Base-by-base conservation (phyloP, 2,797 vertebrate species). In the Acanthis flammea region DNA sequence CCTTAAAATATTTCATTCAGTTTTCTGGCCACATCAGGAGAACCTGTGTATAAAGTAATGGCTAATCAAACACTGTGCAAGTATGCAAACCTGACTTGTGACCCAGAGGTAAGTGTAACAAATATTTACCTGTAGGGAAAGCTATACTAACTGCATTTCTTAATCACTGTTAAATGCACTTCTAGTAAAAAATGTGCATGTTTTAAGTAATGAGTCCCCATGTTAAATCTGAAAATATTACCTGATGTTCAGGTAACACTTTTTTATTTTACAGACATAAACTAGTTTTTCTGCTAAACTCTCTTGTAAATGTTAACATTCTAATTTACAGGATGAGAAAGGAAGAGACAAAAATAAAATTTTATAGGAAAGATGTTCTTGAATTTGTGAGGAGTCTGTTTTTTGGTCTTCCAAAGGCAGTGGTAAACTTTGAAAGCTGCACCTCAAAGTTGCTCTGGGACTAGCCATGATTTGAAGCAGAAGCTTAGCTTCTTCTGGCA, bases 11-110 rank as follows among this genome's bases (percentile, higher is more conserved):
- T 14, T 95, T 82, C 5, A 16, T 87, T 83, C 87, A 99, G 99
- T 90, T 99, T 99, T 95, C 98, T 99, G 97, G 98, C 99, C 50
- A 99, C 99, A 14, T 99, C 99, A 72, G 99, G 99, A 44, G 97
- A 98, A 53, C 98, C 99, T 18, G 95, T 99, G 50, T 99, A 99
- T 97, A 99, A 99, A 98, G 98, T 99, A 82, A 97, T 98, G 95
- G 97, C 98, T 45, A 96, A 98, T 92, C 97, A 98, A 33, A 97
- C 98, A 24, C 95, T 97, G 44, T 99, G 99, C 97, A 97, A 98
- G 87, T 98, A 99, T 95, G 98, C 98, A 95, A 99, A 99, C 97
- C 89, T 97, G 95, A 99, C 98, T 63, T 99, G 99, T 97, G 96
- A 98, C 92, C 99, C 99, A 28, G 97, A 98, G 98, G 99, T 99